Base-by-base conservation (phyloP, 2,797 vertebrate genomes). In the Melanotaenia nigrans region DNA sequence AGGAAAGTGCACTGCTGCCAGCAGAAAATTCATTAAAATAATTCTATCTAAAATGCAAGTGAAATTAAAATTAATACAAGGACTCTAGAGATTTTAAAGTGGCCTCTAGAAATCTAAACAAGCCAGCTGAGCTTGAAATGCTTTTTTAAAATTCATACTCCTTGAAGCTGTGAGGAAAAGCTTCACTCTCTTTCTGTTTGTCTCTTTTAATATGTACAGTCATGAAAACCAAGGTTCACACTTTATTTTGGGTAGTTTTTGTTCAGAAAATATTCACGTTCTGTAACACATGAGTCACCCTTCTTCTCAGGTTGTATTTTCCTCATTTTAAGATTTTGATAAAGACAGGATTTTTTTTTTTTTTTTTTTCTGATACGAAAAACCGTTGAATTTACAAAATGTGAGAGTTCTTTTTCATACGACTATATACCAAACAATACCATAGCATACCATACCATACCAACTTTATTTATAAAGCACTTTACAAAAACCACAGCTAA, bases 11-110 rank as follows among this genome's bases (percentile, higher is more conserved):
- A 38, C 30, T 38, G 32, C 66, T 63, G 42, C 38, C 49, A 67
- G 70, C 20, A 53, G 62, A 73, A 55, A 75, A 69, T 81, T 77
- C 65, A 65, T 73, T 54, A 24, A 65, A 73, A 56, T 57, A 25
- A 53, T 61, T 70, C 25, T 47, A 32, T 62, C 2, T 53, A 73
- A 72, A 76, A 47, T 75, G 22, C 32, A 56, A 36, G 51, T 65
- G 18, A 70, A 73, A 54, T 57, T 68, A 53, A 78, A 81, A 65
- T 49, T 54, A 71, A 67, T 55, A 65, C 45, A 58, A 57, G 60
- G 20, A 9, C 78, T 61, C 60, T 68, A 51, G 65, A 63, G 72
- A 72, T 56, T 69, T 72, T 65, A 61, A 69, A 68, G 49, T 66
- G 49, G 53, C 54, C 30, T 59, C 10, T 58, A 51, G 71, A 78